Percentiles rank a stretch among this genome's conserved stretches.
Conservation (phyloP, 2,797 vertebrate genomes). For the Hapalemur alaotrensis region DNA sequence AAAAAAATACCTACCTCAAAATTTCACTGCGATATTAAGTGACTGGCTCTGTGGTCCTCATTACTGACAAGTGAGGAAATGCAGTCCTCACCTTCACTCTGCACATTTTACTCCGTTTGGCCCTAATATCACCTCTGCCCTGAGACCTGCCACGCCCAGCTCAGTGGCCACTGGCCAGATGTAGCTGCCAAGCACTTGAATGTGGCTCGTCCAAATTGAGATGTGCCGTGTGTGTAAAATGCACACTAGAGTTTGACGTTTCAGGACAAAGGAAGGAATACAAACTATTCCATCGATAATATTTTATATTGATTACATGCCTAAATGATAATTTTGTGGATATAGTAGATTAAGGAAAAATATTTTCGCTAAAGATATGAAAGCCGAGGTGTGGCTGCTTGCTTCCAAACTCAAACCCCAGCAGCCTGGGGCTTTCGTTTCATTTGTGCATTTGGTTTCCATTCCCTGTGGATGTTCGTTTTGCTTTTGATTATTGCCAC, state of each 20-base stretch:
- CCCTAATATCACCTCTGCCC: fast-evolving
- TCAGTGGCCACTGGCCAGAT: neutral
- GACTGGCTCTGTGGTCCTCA: neutral
- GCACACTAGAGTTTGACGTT: neutral
- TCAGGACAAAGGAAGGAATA: neutral
- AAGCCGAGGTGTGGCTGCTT: too few relatives aligned
- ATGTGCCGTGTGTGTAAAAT: fast-evolving
- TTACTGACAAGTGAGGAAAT: neutral
- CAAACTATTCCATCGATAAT: neutral
- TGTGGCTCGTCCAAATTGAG: neutral
- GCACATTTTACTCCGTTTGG: fast-evolving
- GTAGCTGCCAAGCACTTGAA: neutral
- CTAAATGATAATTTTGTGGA: neutral
- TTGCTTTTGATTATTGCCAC: neutral
- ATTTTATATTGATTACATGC: neutral
- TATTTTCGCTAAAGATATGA: neutral
- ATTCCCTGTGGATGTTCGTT: fast-evolving
- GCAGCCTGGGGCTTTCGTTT: neutral
- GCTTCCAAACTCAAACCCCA: neutral
- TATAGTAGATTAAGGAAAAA: neutral
- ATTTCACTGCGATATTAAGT: neutral
- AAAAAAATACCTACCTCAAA: neutral
- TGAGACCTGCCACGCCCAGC: neutral
- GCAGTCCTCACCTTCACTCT: neutral
- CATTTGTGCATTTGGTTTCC: fast-evolving